Evolutionary conservation across 2,113 vertebrate species (phyloP).

Genomic region (Paracanthobrama guichenoti): DNA sequence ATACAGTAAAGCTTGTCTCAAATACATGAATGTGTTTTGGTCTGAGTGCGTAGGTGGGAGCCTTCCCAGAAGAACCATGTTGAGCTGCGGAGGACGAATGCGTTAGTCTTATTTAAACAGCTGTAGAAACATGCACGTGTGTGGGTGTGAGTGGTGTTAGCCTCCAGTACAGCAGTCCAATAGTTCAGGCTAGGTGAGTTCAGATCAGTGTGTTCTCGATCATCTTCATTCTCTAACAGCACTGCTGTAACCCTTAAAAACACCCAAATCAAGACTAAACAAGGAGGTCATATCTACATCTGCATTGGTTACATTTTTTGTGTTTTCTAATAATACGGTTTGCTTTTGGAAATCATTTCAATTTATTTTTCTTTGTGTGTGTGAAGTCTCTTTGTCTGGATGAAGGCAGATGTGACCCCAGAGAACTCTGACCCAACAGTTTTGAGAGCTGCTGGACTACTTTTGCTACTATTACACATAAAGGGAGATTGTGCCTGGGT

Average conservation of each 20-base stretch:
- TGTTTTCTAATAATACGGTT: slow-evolving; percentile 22
- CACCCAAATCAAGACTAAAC: slow-evolving; percentile 2
- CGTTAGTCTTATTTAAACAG: slow-evolving; percentile 56
- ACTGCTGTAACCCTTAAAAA: slow-evolving; percentile 41
- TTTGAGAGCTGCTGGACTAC: slow-evolving; percentile 21
- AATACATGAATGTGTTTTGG: slow-evolving; percentile 9
- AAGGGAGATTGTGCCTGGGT: slow-evolving; percentile 30
- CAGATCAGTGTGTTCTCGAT: slow-evolving; percentile 37
- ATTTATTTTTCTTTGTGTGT: neutral
- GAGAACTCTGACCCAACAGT: slow-evolving; percentile 26
- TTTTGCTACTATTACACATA: neutral
- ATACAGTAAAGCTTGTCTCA: slow-evolving; percentile 1
- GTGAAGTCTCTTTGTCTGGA: slow-evolving; percentile 4
- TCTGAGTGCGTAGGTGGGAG: slow-evolving; percentile 40
- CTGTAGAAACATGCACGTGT: slow-evolving; percentile 48
- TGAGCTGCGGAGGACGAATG: slow-evolving; percentile 40
- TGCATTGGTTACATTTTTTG: neutral
- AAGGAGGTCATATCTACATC: neutral
- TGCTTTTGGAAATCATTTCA: slow-evolving; percentile 13
- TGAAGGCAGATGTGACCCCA: slow-evolving; percentile 17
- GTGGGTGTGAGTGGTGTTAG: slow-evolving; percentile 45
- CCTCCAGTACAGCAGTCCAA: slow-evolving; percentile 4
- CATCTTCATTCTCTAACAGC: slow-evolving; percentile 44
- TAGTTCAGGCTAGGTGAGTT: slow-evolving; percentile 34
- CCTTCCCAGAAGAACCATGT: slow-evolving; percentile 40